Percentiles rank a stretch among this genome's conserved stretches.
Evolutionary conservation across 2,797 vertebrate genomes (phyloP).

Genomic region (Artibeus lituratus): DNA sequence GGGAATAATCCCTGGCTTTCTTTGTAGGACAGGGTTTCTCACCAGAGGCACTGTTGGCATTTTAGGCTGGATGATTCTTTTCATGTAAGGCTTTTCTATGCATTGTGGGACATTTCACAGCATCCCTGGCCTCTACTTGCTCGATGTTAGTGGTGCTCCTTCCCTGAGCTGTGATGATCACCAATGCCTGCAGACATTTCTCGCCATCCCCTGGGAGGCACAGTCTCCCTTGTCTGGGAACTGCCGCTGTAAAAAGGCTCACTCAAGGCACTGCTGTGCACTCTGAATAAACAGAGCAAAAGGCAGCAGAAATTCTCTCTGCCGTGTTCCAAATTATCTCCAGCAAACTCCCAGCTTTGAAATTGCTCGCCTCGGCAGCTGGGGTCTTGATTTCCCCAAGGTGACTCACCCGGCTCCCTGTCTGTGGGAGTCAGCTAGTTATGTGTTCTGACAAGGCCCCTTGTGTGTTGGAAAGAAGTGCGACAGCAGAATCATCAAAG

Average conservation of each 20-base stretch:
- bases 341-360: conserved; percentile 15
- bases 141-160: not conserved
- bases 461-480: not conserved
- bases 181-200: not conserved
- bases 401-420: not conserved
- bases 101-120: not conserved
- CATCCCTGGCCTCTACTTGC: not conserved
- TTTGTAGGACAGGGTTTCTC: not conserved
- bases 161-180: not conserved
- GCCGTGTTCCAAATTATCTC: not conserved
- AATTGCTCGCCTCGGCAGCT: conserved; percentile 46
- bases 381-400: conserved; percentile 60
- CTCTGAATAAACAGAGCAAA: not conserved
- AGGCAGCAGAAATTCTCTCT: conserved; percentile 27
- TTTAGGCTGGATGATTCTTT: not conserved
- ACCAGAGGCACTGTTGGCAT: not conserved
- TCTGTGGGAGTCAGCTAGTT: conserved; percentile 24
- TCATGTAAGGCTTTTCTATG: not conserved
- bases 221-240: not conserved
- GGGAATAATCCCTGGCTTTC: not conserved
- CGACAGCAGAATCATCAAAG: conserved; percentile 18
- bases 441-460: conserved; percentile 43
- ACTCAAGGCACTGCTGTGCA: not conserved
- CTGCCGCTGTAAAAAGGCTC: not conserved
- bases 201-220: not conserved